Percentiles rank a stretch among this genome's conserved stretches.
phyloP scores from a whole-genome alignment of 2,888 invertebrate genomes.

The Lasioglossum calceatum region DNA sequence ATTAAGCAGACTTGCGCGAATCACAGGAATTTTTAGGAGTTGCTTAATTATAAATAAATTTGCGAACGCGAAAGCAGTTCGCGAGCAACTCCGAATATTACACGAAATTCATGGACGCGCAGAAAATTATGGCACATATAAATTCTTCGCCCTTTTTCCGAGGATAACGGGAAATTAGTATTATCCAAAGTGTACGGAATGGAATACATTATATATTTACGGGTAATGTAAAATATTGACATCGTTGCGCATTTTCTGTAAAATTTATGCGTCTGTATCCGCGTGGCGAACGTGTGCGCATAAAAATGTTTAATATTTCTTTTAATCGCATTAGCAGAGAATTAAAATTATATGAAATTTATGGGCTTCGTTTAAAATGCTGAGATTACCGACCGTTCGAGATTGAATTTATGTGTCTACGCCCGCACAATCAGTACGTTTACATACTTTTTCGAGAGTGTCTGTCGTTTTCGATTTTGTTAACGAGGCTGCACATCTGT shows the following conservation, averaged over 20 bases:
- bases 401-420: conserved; percentile 5
- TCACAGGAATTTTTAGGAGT: neutral
- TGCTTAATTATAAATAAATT: neutral
- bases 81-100: neutral
- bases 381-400: neutral
- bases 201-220: neutral
- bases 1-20: neutral
- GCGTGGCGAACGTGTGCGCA: neutral
- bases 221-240: neutral
- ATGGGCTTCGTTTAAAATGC: conserved; percentile 6
- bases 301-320: conserved; percentile 10
- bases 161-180: conserved; percentile 1
- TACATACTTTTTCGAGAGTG: neutral
- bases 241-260: neutral
- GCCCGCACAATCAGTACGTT: neutral
- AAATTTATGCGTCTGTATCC: neutral
- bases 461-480: neutral
- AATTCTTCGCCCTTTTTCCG: neutral
- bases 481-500: neutral
- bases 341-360: conserved; percentile 2
- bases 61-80: neutral
- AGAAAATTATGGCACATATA: neutral
- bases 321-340: conserved; percentile 13
- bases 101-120: neutral
- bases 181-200: neutral